phyloP scores from a whole-genome alignment of 2,888 invertebrate genomes.

The Hemithea aestivaria region DNA sequence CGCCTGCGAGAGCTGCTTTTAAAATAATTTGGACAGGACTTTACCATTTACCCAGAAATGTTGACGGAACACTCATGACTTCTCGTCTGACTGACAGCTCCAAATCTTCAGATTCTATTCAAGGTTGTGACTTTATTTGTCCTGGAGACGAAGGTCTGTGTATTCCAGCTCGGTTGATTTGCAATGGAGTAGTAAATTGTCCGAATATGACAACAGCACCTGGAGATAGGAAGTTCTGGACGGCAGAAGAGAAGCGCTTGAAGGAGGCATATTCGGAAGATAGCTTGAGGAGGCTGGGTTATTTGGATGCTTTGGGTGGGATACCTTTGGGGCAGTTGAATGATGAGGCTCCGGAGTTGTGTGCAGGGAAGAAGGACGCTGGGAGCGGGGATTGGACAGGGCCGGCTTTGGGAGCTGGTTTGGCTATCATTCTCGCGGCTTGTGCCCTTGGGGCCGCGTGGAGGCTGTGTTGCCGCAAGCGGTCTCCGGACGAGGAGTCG shows the following conservation, averaged over 20 bases:
- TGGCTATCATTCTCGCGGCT: conserved; percentile 77
- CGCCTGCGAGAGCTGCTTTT: conserved; percentile 90
- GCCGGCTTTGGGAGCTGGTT: conserved; percentile 80
- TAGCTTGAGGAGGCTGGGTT: conserved; percentile 79
- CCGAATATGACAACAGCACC: conserved; percentile 85
- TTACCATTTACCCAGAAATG: conserved; percentile 90
- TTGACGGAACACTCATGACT: conserved; percentile 88
- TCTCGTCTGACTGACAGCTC: conserved; percentile 85
- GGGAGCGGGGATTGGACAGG: conserved; percentile 80
- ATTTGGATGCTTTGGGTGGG: conserved; percentile 67
- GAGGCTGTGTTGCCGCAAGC: conserved; percentile 80
- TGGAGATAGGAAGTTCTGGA: conserved; percentile 70
- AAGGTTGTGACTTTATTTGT: conserved; percentile 91
- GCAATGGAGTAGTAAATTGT: conserved; percentile 93
- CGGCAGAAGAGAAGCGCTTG: conserved; percentile 70
- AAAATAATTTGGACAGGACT: conserved; percentile 95
- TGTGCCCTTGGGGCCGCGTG: conserved; percentile 80
- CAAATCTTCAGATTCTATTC: conserved; percentile 54
- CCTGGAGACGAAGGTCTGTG: conserved; percentile 91
- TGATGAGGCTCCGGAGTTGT: conserved; percentile 88
- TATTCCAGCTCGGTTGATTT: conserved; percentile 89
- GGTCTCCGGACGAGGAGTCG: conserved; percentile 79
- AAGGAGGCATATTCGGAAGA: conserved; percentile 79
- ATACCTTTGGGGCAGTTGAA: conserved; percentile 76
- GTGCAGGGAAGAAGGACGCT: conserved; percentile 74